Evolutionary conservation across 2,113 vertebrate genomes (phyloP).

Genomic region (Ariopsis seemanni): DNA sequence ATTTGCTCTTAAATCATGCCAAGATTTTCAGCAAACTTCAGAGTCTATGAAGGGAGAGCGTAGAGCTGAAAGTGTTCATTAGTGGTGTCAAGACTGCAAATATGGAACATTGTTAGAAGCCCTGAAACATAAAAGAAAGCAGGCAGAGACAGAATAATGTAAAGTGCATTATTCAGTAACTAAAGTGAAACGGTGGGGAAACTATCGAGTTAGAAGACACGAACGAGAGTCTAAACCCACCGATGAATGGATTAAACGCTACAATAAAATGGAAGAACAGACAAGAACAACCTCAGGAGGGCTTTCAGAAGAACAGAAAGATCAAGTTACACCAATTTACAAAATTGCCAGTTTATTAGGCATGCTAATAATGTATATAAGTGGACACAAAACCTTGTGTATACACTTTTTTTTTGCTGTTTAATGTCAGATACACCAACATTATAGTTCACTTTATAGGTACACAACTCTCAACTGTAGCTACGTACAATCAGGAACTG

Average conservation of each 20-base stretch:
- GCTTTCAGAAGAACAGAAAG: not conserved
- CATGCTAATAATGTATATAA: not conserved
- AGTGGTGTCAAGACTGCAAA: not conserved
- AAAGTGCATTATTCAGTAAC: not conserved
- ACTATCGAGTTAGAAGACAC: not conserved
- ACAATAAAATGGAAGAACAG: not conserved
- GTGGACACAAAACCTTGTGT: not conserved
- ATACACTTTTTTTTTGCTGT: not conserved
- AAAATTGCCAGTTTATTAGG: not conserved
- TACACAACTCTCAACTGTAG: not conserved
- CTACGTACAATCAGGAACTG: not conserved
- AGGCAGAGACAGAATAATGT: not conserved
- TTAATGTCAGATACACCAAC: not conserved
- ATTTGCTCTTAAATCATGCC: slow-evolving; percentile 27
- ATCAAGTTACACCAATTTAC: not conserved
- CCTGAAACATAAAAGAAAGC: not conserved
- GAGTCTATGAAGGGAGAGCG: not conserved
- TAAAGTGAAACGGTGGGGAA: not conserved
- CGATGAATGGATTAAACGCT: not conserved
- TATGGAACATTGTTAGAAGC: not conserved
- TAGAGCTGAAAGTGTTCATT: too few species aligned
- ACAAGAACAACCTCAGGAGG: not conserved
- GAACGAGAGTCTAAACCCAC: not conserved
- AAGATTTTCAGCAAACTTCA: not conserved
- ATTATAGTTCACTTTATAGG: not conserved